A percentile compares a stretch with the other conserved stretches of the same genome.
Conservation (phyloP, 2,888 invertebrate species). For the Rugalucina vietnamica region DNA sequence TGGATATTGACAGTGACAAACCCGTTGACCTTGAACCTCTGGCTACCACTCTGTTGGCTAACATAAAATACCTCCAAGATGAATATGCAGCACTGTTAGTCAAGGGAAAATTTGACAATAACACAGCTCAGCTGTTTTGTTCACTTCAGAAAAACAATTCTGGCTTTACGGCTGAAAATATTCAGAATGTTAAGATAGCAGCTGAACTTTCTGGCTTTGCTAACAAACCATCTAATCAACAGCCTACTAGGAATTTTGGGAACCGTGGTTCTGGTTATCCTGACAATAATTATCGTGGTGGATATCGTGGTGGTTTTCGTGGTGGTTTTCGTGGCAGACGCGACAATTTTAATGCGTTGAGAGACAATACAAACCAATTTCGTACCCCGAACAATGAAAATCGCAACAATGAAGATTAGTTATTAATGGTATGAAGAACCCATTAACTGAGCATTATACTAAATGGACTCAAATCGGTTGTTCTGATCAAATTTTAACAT, state of each 20-base stretch:
- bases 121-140: conserved; percentile 32
- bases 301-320: neutral
- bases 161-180: conserved; percentile 8
- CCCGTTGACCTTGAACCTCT: conserved; percentile 16
- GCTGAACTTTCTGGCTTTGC: conserved; percentile 32
- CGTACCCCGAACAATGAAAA: neutral
- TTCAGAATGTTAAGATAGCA: conserved; percentile 28
- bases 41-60: neutral
- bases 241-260: neutral
- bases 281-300: neutral
- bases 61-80: conserved; percentile 30
- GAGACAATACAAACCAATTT: neutral
- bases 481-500: neutral
- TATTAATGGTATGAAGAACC: neutral
- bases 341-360: neutral
- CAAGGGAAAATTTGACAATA: conserved; percentile 32
- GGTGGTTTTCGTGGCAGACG: neutral
- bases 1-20: neutral
- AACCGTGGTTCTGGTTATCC: neutral
- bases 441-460: neutral
- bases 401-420: neutral
- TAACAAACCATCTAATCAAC: neutral
- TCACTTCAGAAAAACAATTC: conserved; percentile 34
- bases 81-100: conserved; percentile 47
- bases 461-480: conserved; percentile 14